Conservation (phyloP, 2,113 vertebrate genomes). For the Melanotaenia duboulayi region DNA sequence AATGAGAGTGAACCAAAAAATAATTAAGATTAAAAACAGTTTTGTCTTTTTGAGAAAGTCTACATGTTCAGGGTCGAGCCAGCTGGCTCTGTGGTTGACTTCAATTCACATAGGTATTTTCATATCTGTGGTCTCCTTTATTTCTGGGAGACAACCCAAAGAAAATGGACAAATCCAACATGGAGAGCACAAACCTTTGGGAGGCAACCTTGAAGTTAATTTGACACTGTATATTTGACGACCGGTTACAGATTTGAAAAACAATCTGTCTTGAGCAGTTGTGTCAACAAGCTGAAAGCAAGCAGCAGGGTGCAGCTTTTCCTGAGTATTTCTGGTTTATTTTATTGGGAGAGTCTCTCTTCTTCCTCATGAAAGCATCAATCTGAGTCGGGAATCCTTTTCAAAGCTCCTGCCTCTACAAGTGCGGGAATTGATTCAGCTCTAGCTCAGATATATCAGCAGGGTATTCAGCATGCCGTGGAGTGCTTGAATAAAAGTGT, state of each 20-base stretch:
- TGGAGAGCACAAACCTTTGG: conserved; percentile 45
- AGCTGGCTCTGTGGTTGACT: neutral
- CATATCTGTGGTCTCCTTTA: conserved; percentile 59
- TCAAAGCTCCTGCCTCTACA: conserved; percentile 24
- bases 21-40: conserved; percentile 19
- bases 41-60: neutral
- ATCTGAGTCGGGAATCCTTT: conserved; percentile 10
- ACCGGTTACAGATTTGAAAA: conserved; percentile 68
- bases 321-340: conserved; percentile 64
- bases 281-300: conserved; percentile 70
- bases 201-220: conserved; percentile 59
- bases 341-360: conserved; percentile 60
- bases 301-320: conserved; percentile 50
- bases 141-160: conserved; percentile 69
- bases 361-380: conserved; percentile 25
- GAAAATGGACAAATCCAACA: conserved; percentile 61
- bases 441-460: conserved; percentile 23
- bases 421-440: conserved; percentile 29
- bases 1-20: conserved; percentile 6
- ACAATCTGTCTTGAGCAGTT: conserved; percentile 64
- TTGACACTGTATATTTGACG: conserved; percentile 67
- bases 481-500: conserved; percentile 8
- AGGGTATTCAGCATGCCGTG: neutral
- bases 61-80: neutral
- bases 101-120: conserved; percentile 55